Evolutionary conservation across 2,797 vertebrate species (phyloP).

Genomic region (Phyllotis vaccarum): DNA sequence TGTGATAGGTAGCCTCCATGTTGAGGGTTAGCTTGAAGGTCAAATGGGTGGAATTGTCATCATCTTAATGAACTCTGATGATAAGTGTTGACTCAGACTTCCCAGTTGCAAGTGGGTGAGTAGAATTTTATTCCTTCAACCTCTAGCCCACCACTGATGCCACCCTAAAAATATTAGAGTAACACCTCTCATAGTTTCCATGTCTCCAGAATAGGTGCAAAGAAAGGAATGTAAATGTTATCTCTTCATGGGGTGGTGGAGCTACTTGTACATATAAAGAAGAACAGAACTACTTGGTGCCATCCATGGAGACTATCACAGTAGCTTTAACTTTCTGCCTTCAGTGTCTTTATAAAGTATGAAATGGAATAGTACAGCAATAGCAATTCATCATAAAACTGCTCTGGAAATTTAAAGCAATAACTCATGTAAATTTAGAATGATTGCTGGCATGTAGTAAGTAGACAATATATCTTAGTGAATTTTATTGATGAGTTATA

Average conservation of each 20-base stretch:
- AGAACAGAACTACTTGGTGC: neutral
- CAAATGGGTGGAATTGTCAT: neutral
- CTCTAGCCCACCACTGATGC: neutral
- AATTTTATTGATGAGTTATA: conserved; percentile 12
- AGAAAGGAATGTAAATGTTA: neutral
- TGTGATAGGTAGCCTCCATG: neutral
- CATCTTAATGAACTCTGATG: neutral
- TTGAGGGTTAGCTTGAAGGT: neutral
- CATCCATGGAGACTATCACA: neutral
- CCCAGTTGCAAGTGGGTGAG: neutral
- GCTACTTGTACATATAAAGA: neutral
- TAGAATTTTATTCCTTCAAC: neutral
- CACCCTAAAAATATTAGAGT: neutral
- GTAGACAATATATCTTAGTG: conserved; percentile 59
- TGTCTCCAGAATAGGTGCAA: neutral
- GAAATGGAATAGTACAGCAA: neutral
- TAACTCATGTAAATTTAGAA: neutral
- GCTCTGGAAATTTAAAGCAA: conserved; percentile 6
- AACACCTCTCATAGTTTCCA: neutral
- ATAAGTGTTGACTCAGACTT: neutral
- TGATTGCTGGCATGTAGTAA: conserved; percentile 13
- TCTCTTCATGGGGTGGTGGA: neutral
- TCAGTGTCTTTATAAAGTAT: conserved; percentile 37
- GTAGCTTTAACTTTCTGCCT: neutral
- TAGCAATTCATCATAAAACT: conserved; percentile 22